A percentile compares a stretch with the other conserved stretches of the same genome.
phyloP scores from a whole-genome alignment of 2,888 invertebrate genomes.

The Tiphia femorata region DNA sequence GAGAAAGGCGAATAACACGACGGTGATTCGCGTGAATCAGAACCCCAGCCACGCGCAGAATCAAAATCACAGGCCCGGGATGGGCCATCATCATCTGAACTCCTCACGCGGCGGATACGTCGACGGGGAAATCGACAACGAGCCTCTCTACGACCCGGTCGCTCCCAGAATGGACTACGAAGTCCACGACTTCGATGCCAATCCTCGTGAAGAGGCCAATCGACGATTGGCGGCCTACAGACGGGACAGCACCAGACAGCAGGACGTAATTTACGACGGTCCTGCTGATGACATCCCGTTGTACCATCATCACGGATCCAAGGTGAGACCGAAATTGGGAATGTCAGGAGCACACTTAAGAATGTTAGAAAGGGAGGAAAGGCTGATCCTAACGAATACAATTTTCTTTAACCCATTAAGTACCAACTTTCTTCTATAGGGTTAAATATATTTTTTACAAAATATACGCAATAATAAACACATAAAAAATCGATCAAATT shows the following conservation, averaged over 20 bases:
- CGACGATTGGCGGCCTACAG: conserved; percentile 58
- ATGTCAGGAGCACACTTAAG: too few species aligned
- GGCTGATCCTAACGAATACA: too few species aligned
- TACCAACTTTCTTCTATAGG: too few species aligned
- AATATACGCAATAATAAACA: too few species aligned
- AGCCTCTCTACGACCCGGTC: conserved; percentile 66
- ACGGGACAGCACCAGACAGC: conserved; percentile 50
- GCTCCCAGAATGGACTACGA: conserved; percentile 63
- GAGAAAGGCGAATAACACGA: conserved; percentile 64
- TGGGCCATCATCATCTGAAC: conserved; percentile 30
- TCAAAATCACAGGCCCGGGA: conserved; percentile 35
- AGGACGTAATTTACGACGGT: conserved; percentile 53
- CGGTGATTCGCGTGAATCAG: conserved; percentile 65
- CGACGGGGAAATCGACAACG: conserved; percentile 55
- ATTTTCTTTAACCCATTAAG: too few species aligned
- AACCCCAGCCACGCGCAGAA: conserved; percentile 48
- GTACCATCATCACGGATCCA: conserved; percentile 52
- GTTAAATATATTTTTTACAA: too few species aligned
- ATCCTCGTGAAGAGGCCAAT: conserved; percentile 62
- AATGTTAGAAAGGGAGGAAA: too few species aligned
- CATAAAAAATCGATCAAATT: too few species aligned
- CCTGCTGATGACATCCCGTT: conserved; percentile 47
- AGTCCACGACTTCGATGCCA: conserved; percentile 65
- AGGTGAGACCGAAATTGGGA: conserved; percentile 47
- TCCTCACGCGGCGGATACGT: conserved; percentile 45